Percentiles rank a stretch among this genome's conserved stretches.
Evolutionary conservation across 2,113 vertebrate species (phyloP).

Genomic region (Cettia cetti): DNA sequence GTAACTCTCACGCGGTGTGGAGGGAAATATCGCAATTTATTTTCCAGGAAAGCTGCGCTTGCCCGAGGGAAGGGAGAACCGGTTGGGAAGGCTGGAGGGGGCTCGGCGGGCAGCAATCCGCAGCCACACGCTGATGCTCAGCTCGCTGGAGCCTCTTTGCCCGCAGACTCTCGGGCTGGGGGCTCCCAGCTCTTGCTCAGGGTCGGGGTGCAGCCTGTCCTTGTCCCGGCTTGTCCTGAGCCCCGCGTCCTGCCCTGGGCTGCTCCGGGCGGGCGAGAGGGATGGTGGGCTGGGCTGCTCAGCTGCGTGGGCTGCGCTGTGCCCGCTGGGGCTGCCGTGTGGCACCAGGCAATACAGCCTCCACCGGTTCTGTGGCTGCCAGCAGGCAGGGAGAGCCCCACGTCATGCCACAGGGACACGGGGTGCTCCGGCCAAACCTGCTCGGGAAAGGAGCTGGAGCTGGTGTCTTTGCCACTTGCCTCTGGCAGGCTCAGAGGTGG

Average conservation of each 20-base stretch:
- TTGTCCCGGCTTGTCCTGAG: not conserved
- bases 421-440: not conserved
- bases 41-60: not conserved
- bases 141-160: not conserved
- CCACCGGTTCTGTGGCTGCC: slow-evolving; percentile 29
- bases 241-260: not conserved
- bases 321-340: not conserved
- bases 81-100: not conserved
- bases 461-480: not conserved
- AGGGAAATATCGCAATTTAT: not conserved
- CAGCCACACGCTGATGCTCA: accelerated
- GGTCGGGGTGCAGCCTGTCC: not conserved
- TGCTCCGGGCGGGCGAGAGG: accelerated
- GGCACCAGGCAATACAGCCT: slow-evolving; percentile 9
- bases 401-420: not conserved
- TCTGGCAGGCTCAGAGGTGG: not conserved
- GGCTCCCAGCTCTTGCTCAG: not conserved
- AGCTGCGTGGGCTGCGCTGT: not conserved
- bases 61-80: not conserved
- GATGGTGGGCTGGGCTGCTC: not conserved
- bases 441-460: not conserved
- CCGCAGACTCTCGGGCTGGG: not conserved
- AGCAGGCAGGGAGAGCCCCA: not conserved
- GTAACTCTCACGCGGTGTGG: not conserved
- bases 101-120: accelerated